These are phyloP conservation scores for Heterodera carotae DNA, from an alignment of 1,140 invertebrate genomes.

Conservation along the genomic window DNA sequence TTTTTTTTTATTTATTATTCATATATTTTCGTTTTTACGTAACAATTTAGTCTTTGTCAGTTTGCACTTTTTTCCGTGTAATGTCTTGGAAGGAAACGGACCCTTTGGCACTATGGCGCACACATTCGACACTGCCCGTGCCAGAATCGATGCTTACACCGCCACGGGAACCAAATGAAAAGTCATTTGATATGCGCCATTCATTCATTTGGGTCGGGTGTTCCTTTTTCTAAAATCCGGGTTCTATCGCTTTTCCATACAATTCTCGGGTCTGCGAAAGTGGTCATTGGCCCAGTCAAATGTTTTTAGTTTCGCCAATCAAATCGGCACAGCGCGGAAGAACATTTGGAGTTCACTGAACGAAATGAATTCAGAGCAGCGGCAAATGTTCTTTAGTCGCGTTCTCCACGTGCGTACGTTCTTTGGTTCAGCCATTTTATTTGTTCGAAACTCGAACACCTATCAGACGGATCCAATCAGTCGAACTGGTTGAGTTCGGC, in stretches of 20 bases:
- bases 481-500: no score
- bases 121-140: conserved; percentile 21
- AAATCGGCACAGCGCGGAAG: not conserved
- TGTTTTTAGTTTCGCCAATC: not conserved
- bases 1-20: no score
- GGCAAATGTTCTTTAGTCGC: conserved; percentile 3
- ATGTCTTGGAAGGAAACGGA: conserved; percentile 35
- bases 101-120: conserved; percentile 20
- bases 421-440: not conserved
- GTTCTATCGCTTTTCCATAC: no score
- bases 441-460: no score
- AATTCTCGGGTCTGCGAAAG: no score
- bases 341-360: conserved; percentile 14
- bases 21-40: no score
- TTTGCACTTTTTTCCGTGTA: not conserved
- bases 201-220: no score
- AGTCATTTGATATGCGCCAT: no score
- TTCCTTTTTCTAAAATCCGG: no score
- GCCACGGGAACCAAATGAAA: not conserved
- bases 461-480: no score
- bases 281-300: no score
- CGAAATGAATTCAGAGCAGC: not conserved
- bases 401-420: not conserved
- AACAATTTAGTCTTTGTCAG: no score
- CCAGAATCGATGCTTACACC: conserved; percentile 4